Conservation (phyloP, 2,113 vertebrate genomes). For the Myotis lucifugus region DNA sequence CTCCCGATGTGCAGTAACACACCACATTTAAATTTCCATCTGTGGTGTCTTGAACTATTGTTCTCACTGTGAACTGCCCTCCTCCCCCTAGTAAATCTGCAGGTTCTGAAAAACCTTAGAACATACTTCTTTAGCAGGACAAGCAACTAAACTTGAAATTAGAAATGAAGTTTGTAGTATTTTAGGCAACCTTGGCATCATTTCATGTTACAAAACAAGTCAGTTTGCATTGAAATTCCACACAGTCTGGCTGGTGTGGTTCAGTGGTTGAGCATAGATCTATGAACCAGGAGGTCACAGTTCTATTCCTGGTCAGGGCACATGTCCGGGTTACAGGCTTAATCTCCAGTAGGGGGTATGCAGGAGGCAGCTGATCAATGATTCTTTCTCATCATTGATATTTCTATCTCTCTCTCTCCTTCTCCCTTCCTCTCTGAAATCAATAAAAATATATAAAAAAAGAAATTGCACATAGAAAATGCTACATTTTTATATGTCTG, state of each 20-base stretch:
- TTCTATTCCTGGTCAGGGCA: no score
- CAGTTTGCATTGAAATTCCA: not conserved
- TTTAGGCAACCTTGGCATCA: not conserved
- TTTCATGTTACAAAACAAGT: slow-evolving; percentile 51
- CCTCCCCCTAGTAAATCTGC: slow-evolving; percentile 70
- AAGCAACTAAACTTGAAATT: slow-evolving; percentile 40
- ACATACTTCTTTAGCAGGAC: not conserved
- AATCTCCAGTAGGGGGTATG: no score
- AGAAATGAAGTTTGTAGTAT: not conserved
- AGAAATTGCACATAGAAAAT: slow-evolving; percentile 30
- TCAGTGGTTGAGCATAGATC: no score
- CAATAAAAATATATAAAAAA: no score
- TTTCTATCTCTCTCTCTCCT: no score
- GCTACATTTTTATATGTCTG: slow-evolving; percentile 3
- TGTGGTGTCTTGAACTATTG: slow-evolving; percentile 82
- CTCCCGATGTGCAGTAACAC: slow-evolving; percentile 84
- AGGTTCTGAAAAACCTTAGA: slow-evolving; percentile 24
- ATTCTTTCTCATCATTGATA: no score
- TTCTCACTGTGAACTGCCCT: slow-evolving; percentile 69
- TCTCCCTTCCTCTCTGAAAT: no score
- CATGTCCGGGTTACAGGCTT: no score
- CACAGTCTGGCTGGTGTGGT: not conserved
- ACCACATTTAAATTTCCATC: slow-evolving; percentile 85
- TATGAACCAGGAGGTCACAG: no score
- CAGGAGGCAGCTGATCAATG: no score